phyloP scores from a whole-genome alignment of 2,113 vertebrate genomes.

The Melanotaenia duboulayi region DNA sequence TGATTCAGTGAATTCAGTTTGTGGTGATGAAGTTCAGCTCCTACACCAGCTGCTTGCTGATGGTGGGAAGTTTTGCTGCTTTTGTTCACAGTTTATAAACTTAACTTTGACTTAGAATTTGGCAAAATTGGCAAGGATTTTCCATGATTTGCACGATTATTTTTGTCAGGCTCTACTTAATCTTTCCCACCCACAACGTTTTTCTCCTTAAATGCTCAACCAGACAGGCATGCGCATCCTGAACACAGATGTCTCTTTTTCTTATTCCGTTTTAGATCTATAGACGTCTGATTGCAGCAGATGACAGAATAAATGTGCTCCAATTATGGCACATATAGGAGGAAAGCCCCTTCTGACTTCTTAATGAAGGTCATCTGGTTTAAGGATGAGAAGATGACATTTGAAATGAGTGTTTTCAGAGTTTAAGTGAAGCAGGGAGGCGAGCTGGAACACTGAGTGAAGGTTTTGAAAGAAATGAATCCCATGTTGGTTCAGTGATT shows the following conservation, averaged over 20 bases:
- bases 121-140: slow-evolving; percentile 35
- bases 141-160: slow-evolving; percentile 46
- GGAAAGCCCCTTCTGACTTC: slow-evolving; percentile 3
- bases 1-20: not conserved
- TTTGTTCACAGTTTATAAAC: slow-evolving; percentile 5
- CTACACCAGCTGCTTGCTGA: not conserved
- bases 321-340: slow-evolving; percentile 33
- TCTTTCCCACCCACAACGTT: slow-evolving; percentile 18
- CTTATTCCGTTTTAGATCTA: slow-evolving; percentile 12
- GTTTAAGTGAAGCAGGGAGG: slow-evolving; percentile 29
- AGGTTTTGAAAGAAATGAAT: slow-evolving; percentile 51
- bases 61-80: not conserved
- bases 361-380: slow-evolving; percentile 38
- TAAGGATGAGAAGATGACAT: slow-evolving; percentile 7
- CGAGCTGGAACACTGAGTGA: slow-evolving; percentile 43
- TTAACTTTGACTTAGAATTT: slow-evolving; percentile 28
- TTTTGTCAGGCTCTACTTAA: not conserved
- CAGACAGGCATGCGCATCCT: not conserved
- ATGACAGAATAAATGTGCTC: slow-evolving; percentile 56
- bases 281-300: slow-evolving; percentile 47
- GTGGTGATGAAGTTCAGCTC: not conserved
- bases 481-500: slow-evolving; percentile 65
- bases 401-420: slow-evolving; percentile 28
- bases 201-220: slow-evolving; percentile 6
- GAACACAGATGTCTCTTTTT: slow-evolving; percentile 2